Percentiles rank a stretch among this genome's conserved stretches.
Evolutionary conservation across 1,140 invertebrate species (phyloP).

Genomic region (Steinernema khuongi): DNA sequence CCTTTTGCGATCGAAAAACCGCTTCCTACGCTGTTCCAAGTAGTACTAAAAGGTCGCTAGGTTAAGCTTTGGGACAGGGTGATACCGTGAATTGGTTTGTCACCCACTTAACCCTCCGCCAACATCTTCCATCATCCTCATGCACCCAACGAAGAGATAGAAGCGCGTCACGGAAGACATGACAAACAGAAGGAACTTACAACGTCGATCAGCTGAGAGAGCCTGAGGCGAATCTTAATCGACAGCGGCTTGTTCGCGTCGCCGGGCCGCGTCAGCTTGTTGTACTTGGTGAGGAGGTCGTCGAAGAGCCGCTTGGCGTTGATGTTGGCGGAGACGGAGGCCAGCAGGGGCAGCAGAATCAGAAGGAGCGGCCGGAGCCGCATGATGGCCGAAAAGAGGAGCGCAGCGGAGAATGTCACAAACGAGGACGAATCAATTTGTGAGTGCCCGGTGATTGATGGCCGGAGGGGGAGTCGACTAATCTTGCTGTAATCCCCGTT

Average conservation of each 20-base stretch:
- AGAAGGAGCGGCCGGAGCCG: background rate
- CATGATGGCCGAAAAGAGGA: conserved; percentile 12
- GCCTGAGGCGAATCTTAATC: conserved; percentile 79
- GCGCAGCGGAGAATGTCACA: background rate
- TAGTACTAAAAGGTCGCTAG: no score
- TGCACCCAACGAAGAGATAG: background rate
- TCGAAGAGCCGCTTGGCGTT: conserved; percentile 61
- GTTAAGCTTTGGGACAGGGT: no score
- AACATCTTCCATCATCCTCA: no score
- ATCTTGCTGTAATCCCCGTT: conserved; percentile 13
- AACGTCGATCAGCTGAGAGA: conserved; percentile 91
- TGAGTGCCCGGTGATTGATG: background rate
- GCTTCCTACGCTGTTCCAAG: no score
- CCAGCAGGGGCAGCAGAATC: background rate
- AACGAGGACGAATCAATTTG: conserved; percentile 10
- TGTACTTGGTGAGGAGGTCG: conserved; percentile 90
- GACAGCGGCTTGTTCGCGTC: conserved; percentile 81
- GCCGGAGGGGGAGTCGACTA: background rate
- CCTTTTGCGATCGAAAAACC: no score
- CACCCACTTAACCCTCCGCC: no score
- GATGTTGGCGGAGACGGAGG: conserved; percentile 39
- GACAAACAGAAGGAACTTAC: conserved; percentile 63
- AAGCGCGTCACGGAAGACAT: background rate
- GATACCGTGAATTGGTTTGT: no score
- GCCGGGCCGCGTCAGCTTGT: conserved; percentile 85